phyloP scores from a whole-genome alignment of 2,797 vertebrate species.

The Scyliorhinus canicula region DNA sequence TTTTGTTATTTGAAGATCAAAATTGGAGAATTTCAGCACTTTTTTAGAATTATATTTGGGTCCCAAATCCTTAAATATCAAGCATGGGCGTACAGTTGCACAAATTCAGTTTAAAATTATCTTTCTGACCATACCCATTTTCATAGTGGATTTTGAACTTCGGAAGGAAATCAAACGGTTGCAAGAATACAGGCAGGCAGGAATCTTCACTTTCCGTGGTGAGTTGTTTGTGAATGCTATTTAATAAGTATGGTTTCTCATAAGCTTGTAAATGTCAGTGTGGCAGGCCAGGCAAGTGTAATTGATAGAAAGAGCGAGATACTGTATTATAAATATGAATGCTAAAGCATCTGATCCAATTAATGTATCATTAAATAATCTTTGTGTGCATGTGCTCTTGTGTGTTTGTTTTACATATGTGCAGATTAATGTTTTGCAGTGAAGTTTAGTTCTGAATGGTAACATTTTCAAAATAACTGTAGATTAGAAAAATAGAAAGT shows the following conservation, averaged over 20 bases:
- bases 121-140: conserved; percentile 4
- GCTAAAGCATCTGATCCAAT: not conserved
- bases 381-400: not conserved
- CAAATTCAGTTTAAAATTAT: not conserved
- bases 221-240: conserved; percentile 53
- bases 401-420: not conserved
- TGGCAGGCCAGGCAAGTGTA: not conserved
- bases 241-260: not conserved
- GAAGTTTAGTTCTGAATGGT: not conserved
- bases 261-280: not conserved
- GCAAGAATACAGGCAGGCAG: conserved; percentile 86
- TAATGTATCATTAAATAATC: not conserved
- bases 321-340: not conserved
- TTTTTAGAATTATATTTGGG: not conserved
- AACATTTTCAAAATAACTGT: not conserved
- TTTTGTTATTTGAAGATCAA: not conserved
- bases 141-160: conserved; percentile 92
- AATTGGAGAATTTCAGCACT: not conserved
- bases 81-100: not conserved
- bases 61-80: not conserved
- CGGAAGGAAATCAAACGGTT: conserved; percentile 82
- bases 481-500: not conserved
- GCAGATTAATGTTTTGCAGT: not conserved
- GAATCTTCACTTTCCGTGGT: conserved; percentile 95
- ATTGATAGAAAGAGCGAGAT: not conserved